Conservation (phyloP, 2,797 vertebrate genomes). For the Enoplosus armatus region DNA sequence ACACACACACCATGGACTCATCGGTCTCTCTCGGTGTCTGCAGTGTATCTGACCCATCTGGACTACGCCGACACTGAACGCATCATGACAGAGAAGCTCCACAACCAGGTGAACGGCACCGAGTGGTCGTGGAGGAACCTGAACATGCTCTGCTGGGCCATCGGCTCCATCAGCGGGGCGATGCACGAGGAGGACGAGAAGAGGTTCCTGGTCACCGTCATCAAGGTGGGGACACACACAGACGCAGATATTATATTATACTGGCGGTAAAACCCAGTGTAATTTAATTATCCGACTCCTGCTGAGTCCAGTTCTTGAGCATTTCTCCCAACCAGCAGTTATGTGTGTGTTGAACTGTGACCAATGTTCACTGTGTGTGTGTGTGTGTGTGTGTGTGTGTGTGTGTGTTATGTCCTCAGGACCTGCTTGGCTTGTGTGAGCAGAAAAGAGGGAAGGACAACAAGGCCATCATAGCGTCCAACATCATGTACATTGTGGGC, state of each 20-base stretch:
- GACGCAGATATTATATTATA: no score
- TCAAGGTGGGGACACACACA: conserved; percentile 87
- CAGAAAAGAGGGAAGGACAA: conserved; percentile 99
- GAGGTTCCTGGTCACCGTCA: conserved; percentile 97
- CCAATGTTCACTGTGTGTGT: neutral
- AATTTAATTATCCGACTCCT: neutral
- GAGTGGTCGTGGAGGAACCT: conserved; percentile 99
- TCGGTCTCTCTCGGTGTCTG: neutral
- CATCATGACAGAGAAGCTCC: conserved; percentile 99
- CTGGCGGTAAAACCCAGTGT: neutral
- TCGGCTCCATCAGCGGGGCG: conserved; percentile 97
- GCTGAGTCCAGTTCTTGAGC: neutral
- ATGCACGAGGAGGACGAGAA: conserved; percentile 99
- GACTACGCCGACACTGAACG: conserved; percentile 98
- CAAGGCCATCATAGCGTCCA: conserved; percentile 98
- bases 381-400: no score
- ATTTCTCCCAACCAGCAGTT: neutral
- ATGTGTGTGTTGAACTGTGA: neutral
- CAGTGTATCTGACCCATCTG: conserved; percentile 97
- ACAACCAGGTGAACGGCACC: conserved; percentile 97
- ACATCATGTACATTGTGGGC: conserved; percentile 99
- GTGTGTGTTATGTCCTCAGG: conserved; percentile 77
- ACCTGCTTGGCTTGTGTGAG: conserved; percentile 96
- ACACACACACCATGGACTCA: neutral
- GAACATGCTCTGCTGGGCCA: conserved; percentile 98